These are phyloP conservation scores for Homarus gammarus DNA, from an alignment of 2,888 invertebrate genomes.

Conservation along the genomic window DNA sequence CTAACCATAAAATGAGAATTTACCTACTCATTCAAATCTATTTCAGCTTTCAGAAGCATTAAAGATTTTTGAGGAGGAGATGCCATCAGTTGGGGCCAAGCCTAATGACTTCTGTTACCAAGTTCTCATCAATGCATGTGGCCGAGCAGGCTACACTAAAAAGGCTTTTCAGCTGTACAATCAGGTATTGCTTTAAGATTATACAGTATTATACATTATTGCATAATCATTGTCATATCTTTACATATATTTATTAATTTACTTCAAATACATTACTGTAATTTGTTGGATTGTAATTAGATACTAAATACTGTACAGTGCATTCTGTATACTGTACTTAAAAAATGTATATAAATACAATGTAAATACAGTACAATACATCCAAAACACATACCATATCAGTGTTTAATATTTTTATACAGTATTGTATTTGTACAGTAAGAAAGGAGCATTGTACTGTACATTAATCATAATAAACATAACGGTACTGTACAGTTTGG, in stretches of 20 bases:
- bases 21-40: too few relatives aligned
- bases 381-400: too few relatives aligned
- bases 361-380: too few relatives aligned
- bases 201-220: neutral
- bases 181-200: constrained; percentile 79
- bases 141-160: constrained; percentile 89
- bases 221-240: neutral
- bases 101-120: constrained; percentile 68
- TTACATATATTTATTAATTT: constrained; percentile 14
- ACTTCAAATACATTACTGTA: neutral
- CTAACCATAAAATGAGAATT: too few relatives aligned
- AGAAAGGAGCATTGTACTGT: too few relatives aligned
- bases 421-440: too few relatives aligned
- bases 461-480: too few relatives aligned
- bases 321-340: neutral
- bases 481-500: too few relatives aligned
- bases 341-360: too few relatives aligned
- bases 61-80: constrained; percentile 65
- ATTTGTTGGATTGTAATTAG: neutral
- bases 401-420: too few relatives aligned
- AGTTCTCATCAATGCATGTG: constrained; percentile 90
- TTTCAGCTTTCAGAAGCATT: constrained; percentile 66
- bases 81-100: constrained; percentile 48
- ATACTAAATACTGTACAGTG: neutral
- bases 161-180: constrained; percentile 91